phyloP scores from a whole-genome alignment of 2,113 vertebrate species.

The Phoxinus phoxinus region DNA sequence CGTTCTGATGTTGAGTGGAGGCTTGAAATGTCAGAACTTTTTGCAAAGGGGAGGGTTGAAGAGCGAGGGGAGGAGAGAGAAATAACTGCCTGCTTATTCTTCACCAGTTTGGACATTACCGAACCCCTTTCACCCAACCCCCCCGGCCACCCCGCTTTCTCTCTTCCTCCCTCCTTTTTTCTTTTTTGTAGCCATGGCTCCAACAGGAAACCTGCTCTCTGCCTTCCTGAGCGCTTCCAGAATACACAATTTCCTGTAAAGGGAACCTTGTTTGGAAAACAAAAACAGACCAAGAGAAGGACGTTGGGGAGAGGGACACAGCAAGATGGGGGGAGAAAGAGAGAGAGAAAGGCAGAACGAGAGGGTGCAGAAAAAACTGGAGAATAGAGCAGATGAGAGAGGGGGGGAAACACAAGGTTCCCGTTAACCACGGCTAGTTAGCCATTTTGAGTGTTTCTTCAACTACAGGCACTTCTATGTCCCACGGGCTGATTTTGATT shows the following conservation, averaged over 20 bases:
- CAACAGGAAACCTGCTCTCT: conserved; percentile 74
- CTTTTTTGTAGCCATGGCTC: conserved; percentile 62
- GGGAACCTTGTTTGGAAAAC: conserved; percentile 77
- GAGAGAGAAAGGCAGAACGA: conserved; percentile 76
- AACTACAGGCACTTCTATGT: neutral
- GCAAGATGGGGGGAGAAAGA: conserved; percentile 72
- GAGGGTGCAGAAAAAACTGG: conserved; percentile 75
- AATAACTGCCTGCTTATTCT: conserved; percentile 72
- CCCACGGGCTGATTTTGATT: neutral
- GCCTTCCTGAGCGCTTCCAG: conserved; percentile 79
- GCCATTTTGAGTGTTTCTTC: conserved; percentile 49
- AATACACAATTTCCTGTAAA: conserved; percentile 81
- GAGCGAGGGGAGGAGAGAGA: conserved; percentile 60
- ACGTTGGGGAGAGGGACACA: conserved; percentile 76
- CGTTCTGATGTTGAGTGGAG: neutral
- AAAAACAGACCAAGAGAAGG: conserved; percentile 77
- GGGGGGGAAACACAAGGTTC: conserved; percentile 74
- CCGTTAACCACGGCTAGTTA: conserved; percentile 66
- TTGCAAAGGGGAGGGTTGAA: conserved; percentile 33
- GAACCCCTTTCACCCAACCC: conserved; percentile 46
- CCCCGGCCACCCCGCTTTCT: conserved; percentile 23
- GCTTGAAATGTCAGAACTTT: conserved; percentile 42
- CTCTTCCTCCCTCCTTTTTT: conserved; percentile 55
- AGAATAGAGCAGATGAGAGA: conserved; percentile 75
- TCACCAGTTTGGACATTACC: conserved; percentile 64